A percentile compares a stretch with the other conserved stretches of the same genome.
phyloP scores from a whole-genome alignment of 1,140 invertebrate species.

The Armadillidium nasatum region DNA sequence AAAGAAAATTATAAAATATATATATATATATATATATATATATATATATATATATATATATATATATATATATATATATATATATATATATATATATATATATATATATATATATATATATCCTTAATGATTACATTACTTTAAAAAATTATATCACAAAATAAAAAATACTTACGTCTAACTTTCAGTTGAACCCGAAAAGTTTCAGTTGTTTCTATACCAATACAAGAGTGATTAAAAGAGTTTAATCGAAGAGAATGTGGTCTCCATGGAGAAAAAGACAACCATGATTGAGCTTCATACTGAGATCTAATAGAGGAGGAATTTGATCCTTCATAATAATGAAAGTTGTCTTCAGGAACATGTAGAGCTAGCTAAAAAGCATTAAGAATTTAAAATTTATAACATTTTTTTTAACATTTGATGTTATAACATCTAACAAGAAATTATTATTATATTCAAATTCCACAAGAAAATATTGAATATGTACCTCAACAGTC shows the following conservation, averaged over 20 bases:
- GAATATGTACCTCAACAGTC: no score
- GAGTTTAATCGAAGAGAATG: neutral
- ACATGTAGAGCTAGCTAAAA: neutral
- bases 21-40: neutral
- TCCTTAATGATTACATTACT: neutral
- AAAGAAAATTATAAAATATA: neutral
- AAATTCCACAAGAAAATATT: no score
- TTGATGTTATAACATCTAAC: no score
- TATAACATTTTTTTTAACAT: no score
- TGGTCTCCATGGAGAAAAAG: slow-evolving; percentile 1
- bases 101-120: neutral
- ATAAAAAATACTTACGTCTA: neutral
- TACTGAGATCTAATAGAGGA: neutral
- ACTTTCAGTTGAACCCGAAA: neutral
- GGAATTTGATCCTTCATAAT: neutral
- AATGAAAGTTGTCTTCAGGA: slow-evolving; percentile 3
- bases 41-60: neutral
- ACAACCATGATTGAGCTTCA: neutral
- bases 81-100: neutral
- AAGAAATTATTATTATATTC: no score
- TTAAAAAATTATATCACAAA: neutral
- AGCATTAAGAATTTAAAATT: neutral
- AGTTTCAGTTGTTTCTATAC: neutral
- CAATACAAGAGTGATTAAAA: neutral
- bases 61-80: neutral